phyloP scores from a whole-genome alignment of 2,113 vertebrate species.

The Percopsis transmontana region DNA sequence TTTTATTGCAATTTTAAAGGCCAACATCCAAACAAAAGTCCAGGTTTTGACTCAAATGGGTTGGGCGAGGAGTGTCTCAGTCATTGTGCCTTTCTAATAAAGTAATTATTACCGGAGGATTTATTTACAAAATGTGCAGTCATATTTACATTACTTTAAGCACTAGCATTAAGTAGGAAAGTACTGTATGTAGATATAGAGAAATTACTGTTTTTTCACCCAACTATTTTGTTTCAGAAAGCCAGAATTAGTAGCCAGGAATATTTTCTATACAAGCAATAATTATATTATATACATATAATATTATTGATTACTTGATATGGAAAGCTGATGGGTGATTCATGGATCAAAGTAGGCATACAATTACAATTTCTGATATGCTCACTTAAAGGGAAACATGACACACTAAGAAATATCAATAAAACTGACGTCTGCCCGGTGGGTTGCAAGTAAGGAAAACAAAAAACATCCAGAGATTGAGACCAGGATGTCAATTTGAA shows the following conservation, averaged over 20 bases:
- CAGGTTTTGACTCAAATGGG: too few species aligned
- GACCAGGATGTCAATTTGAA: constrained; percentile 38
- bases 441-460: constrained; percentile 6
- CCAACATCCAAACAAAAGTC: too few species aligned
- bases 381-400: constrained; percentile 22
- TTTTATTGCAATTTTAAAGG: too few species aligned
- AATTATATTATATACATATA: constrained; percentile 17
- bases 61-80: not conserved
- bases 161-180: constrained; percentile 39
- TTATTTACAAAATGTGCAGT: constrained; percentile 66
- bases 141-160: constrained; percentile 58
- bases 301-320: constrained; percentile 9
- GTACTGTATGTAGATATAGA: constrained; percentile 18
- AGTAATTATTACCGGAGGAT: constrained; percentile 21
- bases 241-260: too few species aligned
- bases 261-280: not conserved
- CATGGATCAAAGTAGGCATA: constrained; percentile 16
- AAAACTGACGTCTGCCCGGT: constrained; percentile 23
- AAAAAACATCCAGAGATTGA: constrained; percentile 38
- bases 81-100: constrained; percentile 25
- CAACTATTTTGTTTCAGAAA: not conserved
- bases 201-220: too few species aligned
- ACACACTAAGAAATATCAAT: constrained; percentile 15
- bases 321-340: constrained; percentile 11
- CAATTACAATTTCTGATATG: constrained; percentile 17